These are phyloP conservation scores for Microctenopoma lineatum DNA, from an alignment of 2,797 vertebrate genomes.

Conservation along the genomic window DNA sequence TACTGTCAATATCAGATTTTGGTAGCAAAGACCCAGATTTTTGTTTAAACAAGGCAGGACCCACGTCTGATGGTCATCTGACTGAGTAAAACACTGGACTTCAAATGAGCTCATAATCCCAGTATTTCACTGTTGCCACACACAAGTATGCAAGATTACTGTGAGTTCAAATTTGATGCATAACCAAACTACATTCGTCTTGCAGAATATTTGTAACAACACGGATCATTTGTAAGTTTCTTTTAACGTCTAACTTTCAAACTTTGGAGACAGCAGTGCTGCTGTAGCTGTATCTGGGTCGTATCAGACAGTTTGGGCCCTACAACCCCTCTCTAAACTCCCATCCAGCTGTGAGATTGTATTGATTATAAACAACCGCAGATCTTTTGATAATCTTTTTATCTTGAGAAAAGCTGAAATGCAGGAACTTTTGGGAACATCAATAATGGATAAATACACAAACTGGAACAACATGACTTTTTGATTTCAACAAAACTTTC, in stretches of 20 bases:
- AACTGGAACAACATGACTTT: slow-evolving; percentile 27
- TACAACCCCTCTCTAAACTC: slow-evolving; percentile 22
- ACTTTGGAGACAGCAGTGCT: not conserved
- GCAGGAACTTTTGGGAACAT: slow-evolving; percentile 64
- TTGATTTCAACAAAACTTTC: slow-evolving; percentile 50
- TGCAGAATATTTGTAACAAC: no score
- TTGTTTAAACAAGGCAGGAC: no score
- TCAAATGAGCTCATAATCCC: no score
- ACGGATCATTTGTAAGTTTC: not conserved
- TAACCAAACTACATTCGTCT: not conserved
- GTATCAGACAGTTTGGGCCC: not conserved
- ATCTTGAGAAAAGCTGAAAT: slow-evolving; percentile 52
- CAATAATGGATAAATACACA: slow-evolving; percentile 63
- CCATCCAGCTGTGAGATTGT: slow-evolving; percentile 58
- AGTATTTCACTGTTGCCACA: no score
- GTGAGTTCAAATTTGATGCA: no score
- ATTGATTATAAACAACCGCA: slow-evolving; percentile 56
- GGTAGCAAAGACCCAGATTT: no score
- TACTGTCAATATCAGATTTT: no score
- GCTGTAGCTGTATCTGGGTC: slow-evolving; percentile 18
- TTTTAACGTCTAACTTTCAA: slow-evolving; percentile 11
- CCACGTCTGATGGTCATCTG: no score
- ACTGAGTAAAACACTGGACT: no score
- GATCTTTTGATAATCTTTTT: slow-evolving; percentile 73
- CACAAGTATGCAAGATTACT: no score